A percentile compares a stretch with the other conserved stretches of the same genome.
phyloP scores from a whole-genome alignment of 2,888 invertebrate species.

The Xiphydria camelus region DNA sequence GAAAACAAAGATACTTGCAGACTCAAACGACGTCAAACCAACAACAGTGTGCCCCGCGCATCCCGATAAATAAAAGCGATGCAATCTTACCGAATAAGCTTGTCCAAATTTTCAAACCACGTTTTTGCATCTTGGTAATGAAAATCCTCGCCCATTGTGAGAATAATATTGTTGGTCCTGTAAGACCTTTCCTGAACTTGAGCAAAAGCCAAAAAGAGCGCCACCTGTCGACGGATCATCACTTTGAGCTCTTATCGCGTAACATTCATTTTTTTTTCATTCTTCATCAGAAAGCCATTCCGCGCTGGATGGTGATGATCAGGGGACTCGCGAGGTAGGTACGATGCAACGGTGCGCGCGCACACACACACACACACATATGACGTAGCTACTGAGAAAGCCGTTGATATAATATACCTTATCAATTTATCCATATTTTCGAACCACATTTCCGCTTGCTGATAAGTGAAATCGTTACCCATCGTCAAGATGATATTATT shows the following conservation, averaged over 20 bases:
- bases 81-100: conserved; percentile 75
- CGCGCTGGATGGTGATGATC: no score
- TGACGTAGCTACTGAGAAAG: no score
- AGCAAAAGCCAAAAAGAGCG: conserved; percentile 63
- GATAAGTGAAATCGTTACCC: conserved; percentile 91
- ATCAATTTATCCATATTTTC: conserved; percentile 86
- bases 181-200: conserved; percentile 62
- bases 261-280: no score
- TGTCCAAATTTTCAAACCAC: conserved; percentile 88
- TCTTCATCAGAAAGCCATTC: no score
- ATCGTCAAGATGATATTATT: conserved; percentile 83
- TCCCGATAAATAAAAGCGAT: no score
- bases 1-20: no score
- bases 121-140: conserved; percentile 75
- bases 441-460: conserved; percentile 79
- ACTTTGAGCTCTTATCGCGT: no score
- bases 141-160: conserved; percentile 94
- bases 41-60: no score
- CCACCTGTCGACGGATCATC: conserved; percentile 58
- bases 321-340: no score
- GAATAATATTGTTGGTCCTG: conserved; percentile 74
- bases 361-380: no score
- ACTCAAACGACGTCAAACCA: no score
- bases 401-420: conserved; percentile 59
- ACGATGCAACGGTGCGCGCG: no score